Base-by-base conservation (phyloP, 2,888 invertebrate species). In the Rhamnusium bicolor region DNA sequence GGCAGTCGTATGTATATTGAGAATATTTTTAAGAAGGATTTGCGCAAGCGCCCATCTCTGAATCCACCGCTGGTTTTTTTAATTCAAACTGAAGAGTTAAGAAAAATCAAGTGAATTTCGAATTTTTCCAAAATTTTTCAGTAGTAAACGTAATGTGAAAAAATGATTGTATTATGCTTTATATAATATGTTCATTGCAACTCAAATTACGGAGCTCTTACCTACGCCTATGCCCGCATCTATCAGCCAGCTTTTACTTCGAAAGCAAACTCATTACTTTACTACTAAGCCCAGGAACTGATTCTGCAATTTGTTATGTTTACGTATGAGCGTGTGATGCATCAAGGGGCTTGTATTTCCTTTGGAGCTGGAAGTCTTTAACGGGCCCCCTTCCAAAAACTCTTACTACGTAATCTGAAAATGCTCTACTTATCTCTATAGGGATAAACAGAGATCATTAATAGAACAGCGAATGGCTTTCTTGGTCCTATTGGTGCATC, bases 251-350 rank as follows among this genome's bases (percentile, higher is more conserved):
- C 69, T 72, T 67, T 60, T 78, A 75, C 78, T 79, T 83, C 79
- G 75, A 83, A 83, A 84, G 83, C 85, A 85, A 84, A 84, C 84
- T 85, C 84, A 84, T 85, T 84, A 85, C 85, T 84, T 84, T 83
- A 75, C 83, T 79, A 79, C 84, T 82, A 81, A 84, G 81, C 80
- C 80, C 72, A 75, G 79, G 81, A 81, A 82, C 80, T 80, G 84
- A 81, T 84, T 83, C 84, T 83, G 83, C 83, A 83, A 83, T 85
- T 83, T 83, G 84, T 84, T 83, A 84, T 84, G 83, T 85, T 78
- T 82, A 81, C 84, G 83, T 82, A 82, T 80, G 82, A 80, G 81
- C 77, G 80, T 82, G 81, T 82, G 78, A 84, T 84, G 83, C 83
- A 83, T 83, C 83, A 83, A 82, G 82, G 81, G 83, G 80, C 83